Evolutionary conservation across 2,797 vertebrate species (phyloP).

Genomic region (Betta splendens): DNA sequence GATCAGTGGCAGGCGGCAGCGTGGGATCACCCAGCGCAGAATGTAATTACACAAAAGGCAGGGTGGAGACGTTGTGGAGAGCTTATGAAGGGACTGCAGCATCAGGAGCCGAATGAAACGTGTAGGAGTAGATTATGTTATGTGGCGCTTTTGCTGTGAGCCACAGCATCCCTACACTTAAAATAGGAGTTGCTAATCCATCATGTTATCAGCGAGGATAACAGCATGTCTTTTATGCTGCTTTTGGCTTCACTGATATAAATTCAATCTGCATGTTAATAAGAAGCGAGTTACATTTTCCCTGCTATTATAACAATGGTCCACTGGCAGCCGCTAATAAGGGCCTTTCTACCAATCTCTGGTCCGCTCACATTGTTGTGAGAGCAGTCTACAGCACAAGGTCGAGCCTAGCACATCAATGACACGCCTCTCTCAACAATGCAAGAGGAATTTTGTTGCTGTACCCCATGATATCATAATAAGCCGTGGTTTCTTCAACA

Average conservation of each 20-base stretch:
- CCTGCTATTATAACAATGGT: constrained; percentile 1
- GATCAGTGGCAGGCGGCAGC: constrained; percentile 22
- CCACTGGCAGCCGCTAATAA: background rate
- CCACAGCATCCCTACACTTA: constrained; percentile 11
- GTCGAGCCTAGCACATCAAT: constrained; percentile 16
- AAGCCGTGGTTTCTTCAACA: constrained; percentile 42
- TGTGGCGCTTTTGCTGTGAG: constrained; percentile 6
- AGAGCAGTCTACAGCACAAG: constrained; percentile 9
- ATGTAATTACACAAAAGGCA: constrained; percentile 60
- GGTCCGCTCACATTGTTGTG: constrained; percentile 1
- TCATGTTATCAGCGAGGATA: constrained; percentile 9
- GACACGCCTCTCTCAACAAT: constrained; percentile 53
- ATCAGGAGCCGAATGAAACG: constrained; percentile 45
- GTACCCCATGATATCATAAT: constrained; percentile 31
- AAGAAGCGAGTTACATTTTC: background rate
- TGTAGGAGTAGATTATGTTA: constrained; percentile 55
- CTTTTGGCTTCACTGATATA: constrained; percentile 4
- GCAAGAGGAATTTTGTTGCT: constrained; percentile 53
- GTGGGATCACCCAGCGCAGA: constrained; percentile 47
- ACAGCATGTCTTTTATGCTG: constrained; percentile 7
- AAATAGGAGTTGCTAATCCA: constrained; percentile 24
- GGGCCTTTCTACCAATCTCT: constrained; percentile 6
- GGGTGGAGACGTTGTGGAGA: constrained; percentile 40
- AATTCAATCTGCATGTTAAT: constrained; percentile 14
- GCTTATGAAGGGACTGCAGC: constrained; percentile 27